phyloP scores from a whole-genome alignment of 2,888 invertebrate genomes.

The Melolontha melolontha region DNA sequence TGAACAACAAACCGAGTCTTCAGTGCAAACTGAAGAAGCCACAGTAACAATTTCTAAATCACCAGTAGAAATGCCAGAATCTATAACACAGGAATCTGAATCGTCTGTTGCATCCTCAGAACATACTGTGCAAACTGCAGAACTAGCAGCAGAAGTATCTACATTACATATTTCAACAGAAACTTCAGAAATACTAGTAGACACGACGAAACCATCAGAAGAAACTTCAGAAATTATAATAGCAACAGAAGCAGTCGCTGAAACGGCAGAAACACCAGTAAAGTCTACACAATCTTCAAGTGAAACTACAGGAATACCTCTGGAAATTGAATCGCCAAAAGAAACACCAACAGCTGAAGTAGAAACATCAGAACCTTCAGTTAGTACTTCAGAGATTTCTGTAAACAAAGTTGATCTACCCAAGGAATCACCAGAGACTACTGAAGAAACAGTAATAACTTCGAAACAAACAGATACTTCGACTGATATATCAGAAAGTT shows the following conservation, averaged over 20 bases:
- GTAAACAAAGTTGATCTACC: background rate
- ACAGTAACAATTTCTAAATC: slow-evolving; percentile 6
- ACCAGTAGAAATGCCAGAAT: slow-evolving; percentile 2
- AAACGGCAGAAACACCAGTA: background rate
- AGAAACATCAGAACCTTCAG: slow-evolving; percentile 17
- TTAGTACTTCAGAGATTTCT: background rate
- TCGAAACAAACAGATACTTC: slow-evolving; percentile 18
- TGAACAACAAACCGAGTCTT: background rate
- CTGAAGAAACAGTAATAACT: slow-evolving; percentile 12
- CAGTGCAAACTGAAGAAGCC: background rate
- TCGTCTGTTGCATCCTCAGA: background rate
- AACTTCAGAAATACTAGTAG: too few relatives aligned
- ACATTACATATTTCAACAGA: background rate
- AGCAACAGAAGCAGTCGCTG: background rate
- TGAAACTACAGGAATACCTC: slow-evolving; percentile 2
- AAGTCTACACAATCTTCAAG: background rate
- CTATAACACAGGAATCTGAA: slow-evolving; percentile 3
- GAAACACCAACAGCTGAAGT: slow-evolving; percentile 9
- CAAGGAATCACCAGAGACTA: slow-evolving; percentile 13
- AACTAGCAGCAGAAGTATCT: slow-evolving; percentile 15
- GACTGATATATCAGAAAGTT: background rate
- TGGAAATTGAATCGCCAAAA: slow-evolving; percentile 8
- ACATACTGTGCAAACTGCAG: background rate
- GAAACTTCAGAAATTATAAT: too few relatives aligned
- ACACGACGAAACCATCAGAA: too few relatives aligned